These are phyloP conservation scores for Tamandua tetradactyla DNA, from an alignment of 2,797 vertebrate species.

Conservation along the genomic window DNA sequence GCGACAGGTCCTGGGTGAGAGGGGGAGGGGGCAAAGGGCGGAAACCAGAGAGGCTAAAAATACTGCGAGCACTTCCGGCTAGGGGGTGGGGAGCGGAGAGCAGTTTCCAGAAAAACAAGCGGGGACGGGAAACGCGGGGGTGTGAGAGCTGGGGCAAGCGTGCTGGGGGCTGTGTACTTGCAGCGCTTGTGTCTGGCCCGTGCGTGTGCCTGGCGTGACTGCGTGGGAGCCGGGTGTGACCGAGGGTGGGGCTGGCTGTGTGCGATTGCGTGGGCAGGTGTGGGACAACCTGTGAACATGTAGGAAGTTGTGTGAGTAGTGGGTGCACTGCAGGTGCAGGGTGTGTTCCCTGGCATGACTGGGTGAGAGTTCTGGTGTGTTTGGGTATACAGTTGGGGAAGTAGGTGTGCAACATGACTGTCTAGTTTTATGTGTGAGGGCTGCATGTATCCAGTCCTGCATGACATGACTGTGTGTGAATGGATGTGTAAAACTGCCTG, in stretches of 20 bases:
- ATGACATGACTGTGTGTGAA: background rate
- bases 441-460: background rate
- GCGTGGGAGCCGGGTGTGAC: background rate
- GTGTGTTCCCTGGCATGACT: background rate
- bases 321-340: background rate
- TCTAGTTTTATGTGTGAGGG: background rate
- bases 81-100: constrained; percentile 62
- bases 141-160: constrained; percentile 67
- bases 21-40: constrained; percentile 56
- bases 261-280: background rate
- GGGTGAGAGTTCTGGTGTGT: background rate
- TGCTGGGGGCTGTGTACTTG: background rate
- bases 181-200: constrained; percentile 44
- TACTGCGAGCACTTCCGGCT: constrained; percentile 70
- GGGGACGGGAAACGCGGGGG: constrained; percentile 75
- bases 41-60: constrained; percentile 78
- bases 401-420: background rate
- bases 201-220: background rate
- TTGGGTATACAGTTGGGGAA: background rate
- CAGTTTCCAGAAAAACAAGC: constrained; percentile 81
- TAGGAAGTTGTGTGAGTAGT: background rate
- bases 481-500: background rate
- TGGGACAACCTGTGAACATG: background rate
- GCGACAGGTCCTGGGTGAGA: background rate
- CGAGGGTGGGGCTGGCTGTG: background rate